Base-by-base conservation (phyloP, 2,797 vertebrate species). In the Cetoscarus ocellatus region DNA sequence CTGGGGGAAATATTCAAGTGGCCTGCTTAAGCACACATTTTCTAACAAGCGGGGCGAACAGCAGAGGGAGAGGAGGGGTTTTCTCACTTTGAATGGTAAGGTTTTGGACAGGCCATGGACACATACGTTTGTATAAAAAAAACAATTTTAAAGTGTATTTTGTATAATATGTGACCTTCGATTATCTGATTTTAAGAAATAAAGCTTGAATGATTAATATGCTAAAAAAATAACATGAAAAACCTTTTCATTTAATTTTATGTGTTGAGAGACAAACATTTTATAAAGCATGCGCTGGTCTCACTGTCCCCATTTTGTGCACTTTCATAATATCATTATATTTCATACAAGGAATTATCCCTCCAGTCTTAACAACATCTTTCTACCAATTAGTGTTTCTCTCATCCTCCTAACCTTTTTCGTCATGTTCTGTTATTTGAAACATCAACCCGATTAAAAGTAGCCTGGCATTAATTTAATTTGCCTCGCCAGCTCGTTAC, bases 401-500 rank as follows among this genome's bases (percentile, higher is more conserved):
- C 38, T 83, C 73, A 63, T 79, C 60, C 53, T 47, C 56, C 55
- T 38, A 63, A 79, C 67, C 65, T 60, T 79, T 51, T 82, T 74
- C 62, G 70, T 67, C 73, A 74, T 52, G 14, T 15, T 36, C 53
- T 73, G 42, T 80, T 84, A 83, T 77, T 73, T 73, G 69, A 89
- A 84, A 83, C 72, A 80, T 86, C 80, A 73, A 62, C 67, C 65
- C 50, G 61, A 86, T 84, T 85, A 81, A 87, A 84, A 86, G 68
- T 80, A 87, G 73, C 91, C 92, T 85, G 83, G 87, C 94, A 94
- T 95, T 93, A 92, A 96, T 96, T 96, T 92, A 84, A 93, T 95
- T 94, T 92, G 91, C 89, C 87, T 91, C 86, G 88, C 71, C 91
- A 91, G 94, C 93, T 95, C 89, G 79, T 93, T 93, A 86, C 90